A percentile compares a stretch with the other conserved stretches of the same genome.
Conservation (phyloP, 1,140 invertebrate species). For the Olivierus martensii region DNA sequence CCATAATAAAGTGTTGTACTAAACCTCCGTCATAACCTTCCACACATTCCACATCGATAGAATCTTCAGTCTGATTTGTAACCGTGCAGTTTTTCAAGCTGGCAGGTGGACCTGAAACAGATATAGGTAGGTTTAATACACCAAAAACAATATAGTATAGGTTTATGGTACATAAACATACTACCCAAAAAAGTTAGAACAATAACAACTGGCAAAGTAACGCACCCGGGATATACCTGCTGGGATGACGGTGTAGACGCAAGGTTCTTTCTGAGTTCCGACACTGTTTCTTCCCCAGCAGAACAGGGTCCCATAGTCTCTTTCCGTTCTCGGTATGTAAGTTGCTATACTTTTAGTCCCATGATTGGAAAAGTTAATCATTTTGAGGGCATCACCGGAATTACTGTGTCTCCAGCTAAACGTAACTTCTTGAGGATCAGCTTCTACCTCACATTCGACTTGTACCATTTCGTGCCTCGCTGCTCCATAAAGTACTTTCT, state of each 20-base stretch:
- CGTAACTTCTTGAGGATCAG: constrained; percentile 20
- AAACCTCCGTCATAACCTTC: constrained; percentile 77
- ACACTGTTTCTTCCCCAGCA: constrained; percentile 24
- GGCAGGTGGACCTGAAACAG: constrained; percentile 51
- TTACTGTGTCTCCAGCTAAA: constrained; percentile 21
- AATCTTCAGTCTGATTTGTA: constrained; percentile 71
- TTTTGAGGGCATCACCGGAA: constrained; percentile 1
- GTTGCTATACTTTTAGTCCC: constrained; percentile 6
- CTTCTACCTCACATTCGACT: constrained; percentile 24
- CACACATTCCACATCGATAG: constrained; percentile 56
- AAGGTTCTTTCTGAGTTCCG: constrained; percentile 22
- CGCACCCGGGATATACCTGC: constrained; percentile 13
- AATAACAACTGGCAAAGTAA: too few species aligned
- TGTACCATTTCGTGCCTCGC: constrained; percentile 58
- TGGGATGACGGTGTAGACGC: constrained; percentile 22
- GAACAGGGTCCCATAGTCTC: constrained; percentile 20
- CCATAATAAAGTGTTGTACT: constrained; percentile 60
- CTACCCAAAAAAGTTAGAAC: too few species aligned
- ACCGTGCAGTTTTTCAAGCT: constrained; percentile 70
- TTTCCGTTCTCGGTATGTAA: constrained; percentile 13
- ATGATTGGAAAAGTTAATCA: constrained; percentile 2
- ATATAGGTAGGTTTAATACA: too few species aligned
- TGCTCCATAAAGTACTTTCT: constrained; percentile 53
- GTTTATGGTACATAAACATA: too few species aligned
- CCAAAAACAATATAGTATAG: too few species aligned